Evolutionary conservation across 2,113 vertebrate species (phyloP).

Genomic region (Bostrychus sinensis): DNA sequence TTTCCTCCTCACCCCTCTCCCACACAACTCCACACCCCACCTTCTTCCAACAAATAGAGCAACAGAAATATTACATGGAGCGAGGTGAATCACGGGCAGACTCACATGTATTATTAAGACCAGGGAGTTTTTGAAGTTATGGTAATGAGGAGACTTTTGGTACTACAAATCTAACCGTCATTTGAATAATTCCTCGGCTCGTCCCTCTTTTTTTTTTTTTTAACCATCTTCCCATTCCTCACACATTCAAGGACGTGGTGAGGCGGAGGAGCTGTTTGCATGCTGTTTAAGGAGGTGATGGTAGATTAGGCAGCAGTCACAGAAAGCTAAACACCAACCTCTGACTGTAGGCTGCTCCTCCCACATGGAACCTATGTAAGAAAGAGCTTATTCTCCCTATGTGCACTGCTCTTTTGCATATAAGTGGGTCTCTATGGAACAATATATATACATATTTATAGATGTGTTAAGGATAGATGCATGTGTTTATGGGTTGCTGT

Average conservation of each 20-base stretch:
- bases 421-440: background rate
- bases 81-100: constrained; percentile 49
- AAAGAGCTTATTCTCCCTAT: constrained; percentile 31
- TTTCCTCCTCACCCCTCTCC: constrained; percentile 11
- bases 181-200: constrained; percentile 58
- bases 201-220: constrained; percentile 24
- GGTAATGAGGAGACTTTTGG: constrained; percentile 61
- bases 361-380: constrained; percentile 31
- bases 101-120: constrained; percentile 66
- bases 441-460: background rate
- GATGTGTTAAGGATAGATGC: background rate
- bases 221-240: constrained; percentile 17
- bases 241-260: constrained; percentile 41
- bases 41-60: constrained; percentile 51
- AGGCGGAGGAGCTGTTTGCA: constrained; percentile 21
- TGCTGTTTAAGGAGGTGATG: constrained; percentile 48
- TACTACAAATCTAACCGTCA: constrained; percentile 56
- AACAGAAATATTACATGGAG: constrained; percentile 31
- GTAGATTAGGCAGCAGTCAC: constrained; percentile 50
- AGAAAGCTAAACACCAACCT: constrained; percentile 32
- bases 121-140: constrained; percentile 62
- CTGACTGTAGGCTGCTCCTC: constrained; percentile 39
- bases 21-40: constrained; percentile 25
- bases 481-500: too few relatives aligned
- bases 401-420: constrained; percentile 18